Evolutionary conservation across 2,888 invertebrate genomes (phyloP), one percentile per base, ranked within the genome.

Genomic region (Liposcelis brunnea): DNA sequence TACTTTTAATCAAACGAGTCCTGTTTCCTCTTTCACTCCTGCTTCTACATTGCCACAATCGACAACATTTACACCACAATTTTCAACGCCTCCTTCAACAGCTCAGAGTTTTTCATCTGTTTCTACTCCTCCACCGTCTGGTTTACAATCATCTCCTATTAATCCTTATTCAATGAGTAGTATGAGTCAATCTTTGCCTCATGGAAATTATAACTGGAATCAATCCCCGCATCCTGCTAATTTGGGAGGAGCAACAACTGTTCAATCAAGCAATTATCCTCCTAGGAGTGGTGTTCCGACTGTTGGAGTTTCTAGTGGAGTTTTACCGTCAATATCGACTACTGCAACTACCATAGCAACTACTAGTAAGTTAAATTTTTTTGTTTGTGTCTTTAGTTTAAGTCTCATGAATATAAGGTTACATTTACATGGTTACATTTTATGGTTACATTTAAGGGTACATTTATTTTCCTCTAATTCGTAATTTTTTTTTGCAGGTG

Each of bases 281-380:
- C 54, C 53, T 19, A 50, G 52, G 11, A 52, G 54, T 47, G 53
- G 55, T 16, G 49, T 50, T 2, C 52, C 52, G 37, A 49, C 54
- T 0, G 47, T 50, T 7, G 54, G 52, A 8, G 47, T 50, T 5
- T 51, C 52, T 21, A 51, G 52, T 44, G 53, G 53, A 5, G 54
- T 54, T 8, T 47, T 54, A 48, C 53, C 55, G 10, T 53, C 55
- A 36, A 49, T 54, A 15, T 52, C 53, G 15, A 50, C 50, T 42
- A 47, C 50, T 7, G 54, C 53, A 19, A 53, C 51, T 19, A 51
- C 53, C 10, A 46, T 52, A 1, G 51, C 51, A 33, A 49, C 52
- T 32, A 48, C 53, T 43, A 51, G 53, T 54, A 40, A 51, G 48
- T 35, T 8, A 34, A 37, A 26, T 16, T 31, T 5, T 33, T 35